A percentile compares a stretch with the other conserved stretches of the same genome.
phyloP scores from a whole-genome alignment of 2,113 vertebrate species.

The Planiliza haematocheilus region DNA sequence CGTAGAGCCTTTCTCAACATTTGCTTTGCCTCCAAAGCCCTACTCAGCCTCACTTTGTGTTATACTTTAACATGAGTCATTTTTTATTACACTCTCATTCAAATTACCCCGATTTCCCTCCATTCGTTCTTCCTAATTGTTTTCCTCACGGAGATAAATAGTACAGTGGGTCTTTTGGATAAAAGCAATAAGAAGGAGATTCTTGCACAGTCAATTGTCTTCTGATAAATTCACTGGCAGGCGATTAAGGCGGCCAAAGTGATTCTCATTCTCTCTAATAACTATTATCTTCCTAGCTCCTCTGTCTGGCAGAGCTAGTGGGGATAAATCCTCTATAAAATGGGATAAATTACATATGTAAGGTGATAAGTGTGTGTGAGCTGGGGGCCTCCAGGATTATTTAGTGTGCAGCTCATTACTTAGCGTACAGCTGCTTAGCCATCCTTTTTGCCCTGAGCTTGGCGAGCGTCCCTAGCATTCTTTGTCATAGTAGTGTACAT shows the following conservation, averaged over 20 bases:
- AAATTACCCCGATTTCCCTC: constrained; percentile 8
- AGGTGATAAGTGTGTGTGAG: constrained; percentile 91
- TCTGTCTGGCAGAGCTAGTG: constrained; percentile 60
- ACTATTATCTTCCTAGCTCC: constrained; percentile 75
- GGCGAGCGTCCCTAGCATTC: constrained; percentile 89
- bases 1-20: constrained; percentile 67
- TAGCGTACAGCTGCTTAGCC: constrained; percentile 96
- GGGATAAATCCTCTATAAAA: constrained; percentile 81
- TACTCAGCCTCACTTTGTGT: constrained; percentile 14
- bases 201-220: constrained; percentile 53
- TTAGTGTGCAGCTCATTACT: constrained; percentile 93
- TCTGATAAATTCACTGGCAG: constrained; percentile 68
- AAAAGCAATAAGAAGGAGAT: constrained; percentile 37
- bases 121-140: constrained; percentile 22
- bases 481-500: constrained; percentile 89
- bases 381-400: constrained; percentile 87
- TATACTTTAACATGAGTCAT: constrained; percentile 3
- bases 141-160: constrained; percentile 16
- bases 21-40: constrained; percentile 40
- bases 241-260: constrained; percentile 68
- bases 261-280: constrained; percentile 77
- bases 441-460: constrained; percentile 87
- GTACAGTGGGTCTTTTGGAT: constrained; percentile 8
- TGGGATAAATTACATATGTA: constrained; percentile 85
- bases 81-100: constrained; percentile 7